Percentiles rank a stretch among this genome's conserved stretches.
Conservation (phyloP, 2,113 vertebrate species). For the Scolopax mira region DNA sequence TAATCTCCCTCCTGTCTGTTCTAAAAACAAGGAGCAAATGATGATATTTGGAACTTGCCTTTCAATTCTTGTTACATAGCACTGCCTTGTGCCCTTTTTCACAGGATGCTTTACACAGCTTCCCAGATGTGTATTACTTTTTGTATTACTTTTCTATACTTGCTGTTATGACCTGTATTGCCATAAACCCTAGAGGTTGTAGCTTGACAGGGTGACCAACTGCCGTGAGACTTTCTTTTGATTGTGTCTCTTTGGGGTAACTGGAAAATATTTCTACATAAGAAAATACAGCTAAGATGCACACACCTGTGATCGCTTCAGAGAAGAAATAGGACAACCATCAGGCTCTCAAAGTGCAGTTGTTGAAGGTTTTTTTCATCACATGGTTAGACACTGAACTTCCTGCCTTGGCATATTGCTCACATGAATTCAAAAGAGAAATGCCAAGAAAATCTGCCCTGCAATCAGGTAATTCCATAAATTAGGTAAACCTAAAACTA, state of each 20-base stretch:
- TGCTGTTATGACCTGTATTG: background rate
- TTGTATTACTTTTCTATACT: background rate
- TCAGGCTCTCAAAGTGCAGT: background rate
- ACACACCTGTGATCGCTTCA: accelerated
- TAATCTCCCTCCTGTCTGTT: background rate
- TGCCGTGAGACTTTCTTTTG: background rate
- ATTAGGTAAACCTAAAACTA: background rate
- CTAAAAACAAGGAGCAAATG: background rate
- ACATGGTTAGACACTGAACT: background rate
- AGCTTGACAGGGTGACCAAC: background rate
- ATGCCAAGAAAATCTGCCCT: background rate
- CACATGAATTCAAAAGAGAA: background rate
- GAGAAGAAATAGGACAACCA: background rate
- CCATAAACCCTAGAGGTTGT: background rate
- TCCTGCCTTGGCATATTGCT: background rate
- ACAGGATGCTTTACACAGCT: background rate
- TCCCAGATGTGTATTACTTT: background rate
- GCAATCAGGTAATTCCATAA: background rate
- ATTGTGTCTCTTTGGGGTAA: background rate
- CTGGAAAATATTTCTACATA: background rate
- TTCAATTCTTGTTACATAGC: background rate
- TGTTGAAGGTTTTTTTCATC: background rate
- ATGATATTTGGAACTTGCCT: background rate
- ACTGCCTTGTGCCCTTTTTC: background rate
- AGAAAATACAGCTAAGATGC: background rate